A percentile compares a stretch with the other conserved stretches of the same genome.
Evolutionary conservation across 1,140 invertebrate species (phyloP).

Genomic region (Vanessa tameamea): DNA sequence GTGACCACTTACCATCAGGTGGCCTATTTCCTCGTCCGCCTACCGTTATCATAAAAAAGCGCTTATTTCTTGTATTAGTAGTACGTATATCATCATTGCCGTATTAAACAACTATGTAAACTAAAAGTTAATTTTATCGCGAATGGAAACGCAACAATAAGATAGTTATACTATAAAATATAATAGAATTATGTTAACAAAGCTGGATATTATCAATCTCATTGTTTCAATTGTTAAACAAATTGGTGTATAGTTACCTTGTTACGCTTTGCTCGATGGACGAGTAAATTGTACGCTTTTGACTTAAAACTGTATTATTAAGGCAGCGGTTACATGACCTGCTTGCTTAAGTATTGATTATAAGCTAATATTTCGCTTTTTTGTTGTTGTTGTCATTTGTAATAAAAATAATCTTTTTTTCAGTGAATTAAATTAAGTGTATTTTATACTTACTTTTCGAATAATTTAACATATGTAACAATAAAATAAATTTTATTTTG

Average conservation of each 20-base stretch:
- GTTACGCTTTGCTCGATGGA: background rate
- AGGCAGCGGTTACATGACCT: background rate
- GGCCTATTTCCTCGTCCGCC: no score
- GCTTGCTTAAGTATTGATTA: background rate
- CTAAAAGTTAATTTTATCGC: no score
- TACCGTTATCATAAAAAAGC: no score
- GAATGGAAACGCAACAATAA: no score
- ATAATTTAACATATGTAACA: no score
- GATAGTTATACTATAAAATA: background rate
- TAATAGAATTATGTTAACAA: background rate
- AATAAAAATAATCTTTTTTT: background rate
- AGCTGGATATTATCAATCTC: background rate
- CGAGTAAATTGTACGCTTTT: constrained; percentile 4
- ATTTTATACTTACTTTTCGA: no score
- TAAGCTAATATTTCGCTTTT: background rate
- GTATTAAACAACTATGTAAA: no score
- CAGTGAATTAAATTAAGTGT: background rate
- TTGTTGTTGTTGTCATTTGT: background rate
- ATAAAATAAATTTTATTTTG: background rate
- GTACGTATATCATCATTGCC: no score
- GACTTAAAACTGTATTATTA: constrained; percentile 6
- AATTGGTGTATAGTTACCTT: background rate
- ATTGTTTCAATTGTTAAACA: constrained; percentile 1
- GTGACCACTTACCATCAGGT: no score
- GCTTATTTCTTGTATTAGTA: no score